These are phyloP conservation scores for Sepioteuthis lessoniana DNA, from an alignment of 2,888 invertebrate genomes.

Conservation along the genomic window DNA sequence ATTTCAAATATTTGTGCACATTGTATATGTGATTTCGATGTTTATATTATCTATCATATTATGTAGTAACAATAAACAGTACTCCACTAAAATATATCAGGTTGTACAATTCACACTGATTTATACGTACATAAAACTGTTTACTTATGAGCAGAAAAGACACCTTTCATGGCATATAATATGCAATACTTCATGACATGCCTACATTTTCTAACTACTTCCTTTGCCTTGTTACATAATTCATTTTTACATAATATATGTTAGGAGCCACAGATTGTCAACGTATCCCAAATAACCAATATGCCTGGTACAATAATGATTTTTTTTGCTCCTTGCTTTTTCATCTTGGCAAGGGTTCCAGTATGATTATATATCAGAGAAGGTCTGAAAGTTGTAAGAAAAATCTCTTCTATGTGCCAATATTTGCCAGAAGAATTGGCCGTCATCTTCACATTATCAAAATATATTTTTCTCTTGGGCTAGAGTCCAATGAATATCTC, in stretches of 20 bases:
- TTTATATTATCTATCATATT: not conserved
- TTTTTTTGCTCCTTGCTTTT: slow-evolving; percentile 14
- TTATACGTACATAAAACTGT: not conserved
- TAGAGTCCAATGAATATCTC: not conserved
- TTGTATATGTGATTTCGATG: not conserved
- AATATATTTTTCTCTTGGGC: slow-evolving; percentile 5
- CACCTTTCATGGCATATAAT: not conserved
- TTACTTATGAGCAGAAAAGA: not conserved
- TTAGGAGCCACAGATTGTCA: not conserved
- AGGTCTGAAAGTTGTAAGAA: not conserved
- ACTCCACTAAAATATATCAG: not conserved
- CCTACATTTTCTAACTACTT: not conserved
- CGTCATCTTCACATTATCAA: not conserved
- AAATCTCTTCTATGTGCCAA: not conserved
- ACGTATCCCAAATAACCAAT: slow-evolving; percentile 2
- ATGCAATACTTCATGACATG: not conserved
- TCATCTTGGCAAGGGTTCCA: not conserved
- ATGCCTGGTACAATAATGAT: not conserved
- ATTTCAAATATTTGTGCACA: not conserved
- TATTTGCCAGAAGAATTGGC: slow-evolving; percentile 33
- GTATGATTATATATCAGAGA: not conserved
- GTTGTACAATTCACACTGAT: not conserved
- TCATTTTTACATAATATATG: not conserved
- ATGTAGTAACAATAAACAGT: not conserved
- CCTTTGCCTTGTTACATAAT: not conserved